A percentile compares a stretch with the other conserved stretches of the same genome.
phyloP scores from a whole-genome alignment of 2,888 invertebrate genomes.

The Temnothorax ravouxi region DNA sequence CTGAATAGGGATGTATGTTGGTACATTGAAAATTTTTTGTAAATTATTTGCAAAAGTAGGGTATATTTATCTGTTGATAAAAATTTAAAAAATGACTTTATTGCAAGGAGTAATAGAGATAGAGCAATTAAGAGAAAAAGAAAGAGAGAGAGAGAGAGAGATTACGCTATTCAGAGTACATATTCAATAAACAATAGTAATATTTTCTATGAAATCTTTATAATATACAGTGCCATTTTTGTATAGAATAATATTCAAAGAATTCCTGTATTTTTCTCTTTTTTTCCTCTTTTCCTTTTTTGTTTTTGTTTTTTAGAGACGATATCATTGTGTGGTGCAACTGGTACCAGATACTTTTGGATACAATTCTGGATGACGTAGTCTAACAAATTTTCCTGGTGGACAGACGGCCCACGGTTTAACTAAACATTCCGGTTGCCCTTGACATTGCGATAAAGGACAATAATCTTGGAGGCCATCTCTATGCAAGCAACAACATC shows the following conservation, averaged over 20 bases:
- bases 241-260: neutral
- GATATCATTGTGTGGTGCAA: neutral
- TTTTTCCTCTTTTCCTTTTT: neutral
- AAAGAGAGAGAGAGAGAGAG: neutral
- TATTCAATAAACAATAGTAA: neutral
- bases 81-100: slow-evolving; percentile 26
- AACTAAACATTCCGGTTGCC: slow-evolving; percentile 87
- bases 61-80: slow-evolving; percentile 50
- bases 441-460: slow-evolving; percentile 87
- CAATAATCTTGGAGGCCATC: slow-evolving; percentile 71
- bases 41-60: neutral
- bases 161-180: neutral
- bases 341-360: neutral
- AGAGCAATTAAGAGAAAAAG: neutral
- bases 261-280: neutral
- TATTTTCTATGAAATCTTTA: neutral
- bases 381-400: slow-evolving; percentile 85
- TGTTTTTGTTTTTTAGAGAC: neutral
- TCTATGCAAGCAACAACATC: neutral
- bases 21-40: neutral
- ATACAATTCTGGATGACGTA: neutral
- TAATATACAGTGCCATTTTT: neutral
- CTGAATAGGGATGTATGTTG: neutral
- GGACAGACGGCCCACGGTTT: slow-evolving; percentile 88
- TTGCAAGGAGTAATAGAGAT: neutral